A percentile compares a stretch with the other conserved stretches of the same genome.
phyloP scores from a whole-genome alignment of 2,113 vertebrate species.

The Polypterus bichir region DNA sequence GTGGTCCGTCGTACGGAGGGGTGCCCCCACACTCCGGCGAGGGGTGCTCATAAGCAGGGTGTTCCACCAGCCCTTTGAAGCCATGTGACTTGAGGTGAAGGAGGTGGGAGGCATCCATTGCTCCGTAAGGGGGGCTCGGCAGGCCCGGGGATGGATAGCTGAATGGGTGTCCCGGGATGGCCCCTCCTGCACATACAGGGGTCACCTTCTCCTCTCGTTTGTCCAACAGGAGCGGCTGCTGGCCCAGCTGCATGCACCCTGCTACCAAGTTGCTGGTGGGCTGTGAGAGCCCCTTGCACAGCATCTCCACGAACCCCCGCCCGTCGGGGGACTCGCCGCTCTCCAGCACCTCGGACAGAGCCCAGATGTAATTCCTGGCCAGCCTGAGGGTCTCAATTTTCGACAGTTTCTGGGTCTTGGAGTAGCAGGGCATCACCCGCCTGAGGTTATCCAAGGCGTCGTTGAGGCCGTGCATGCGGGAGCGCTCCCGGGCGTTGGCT shows the following conservation, averaged over 20 bases:
- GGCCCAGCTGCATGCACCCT: constrained; percentile 78
- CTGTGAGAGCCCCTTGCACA: constrained; percentile 94
- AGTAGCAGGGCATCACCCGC: constrained; percentile 93
- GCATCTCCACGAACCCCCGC: constrained; percentile 83
- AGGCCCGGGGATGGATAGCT: constrained; percentile 81
- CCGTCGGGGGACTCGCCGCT: constrained; percentile 75
- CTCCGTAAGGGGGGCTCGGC: constrained; percentile 87
- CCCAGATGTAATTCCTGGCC: constrained; percentile 95
- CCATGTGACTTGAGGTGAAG: constrained; percentile 66
- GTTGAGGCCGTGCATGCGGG: constrained; percentile 87
- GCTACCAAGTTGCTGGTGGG: constrained; percentile 94
- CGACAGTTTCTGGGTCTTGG: constrained; percentile 91
- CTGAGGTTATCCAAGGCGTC: constrained; percentile 84
- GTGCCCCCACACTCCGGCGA: constrained; percentile 61
- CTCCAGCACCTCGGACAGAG: constrained; percentile 86
- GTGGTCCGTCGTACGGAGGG: constrained; percentile 80
- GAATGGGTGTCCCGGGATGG: constrained; percentile 43
- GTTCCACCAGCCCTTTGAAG: constrained; percentile 58
- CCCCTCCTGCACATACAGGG: constrained; percentile 32
- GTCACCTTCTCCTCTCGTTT: constrained; percentile 69
- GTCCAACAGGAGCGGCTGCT: constrained; percentile 53
- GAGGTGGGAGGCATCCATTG: constrained; percentile 72
- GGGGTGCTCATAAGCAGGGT: constrained; percentile 53
- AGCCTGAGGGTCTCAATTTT: constrained; percentile 90
- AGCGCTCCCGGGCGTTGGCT: constrained; percentile 85